Percentiles rank a stretch among this genome's conserved stretches.
phyloP scores from a whole-genome alignment of 1,140 invertebrate species.

The Neodiprion fabricii region DNA sequence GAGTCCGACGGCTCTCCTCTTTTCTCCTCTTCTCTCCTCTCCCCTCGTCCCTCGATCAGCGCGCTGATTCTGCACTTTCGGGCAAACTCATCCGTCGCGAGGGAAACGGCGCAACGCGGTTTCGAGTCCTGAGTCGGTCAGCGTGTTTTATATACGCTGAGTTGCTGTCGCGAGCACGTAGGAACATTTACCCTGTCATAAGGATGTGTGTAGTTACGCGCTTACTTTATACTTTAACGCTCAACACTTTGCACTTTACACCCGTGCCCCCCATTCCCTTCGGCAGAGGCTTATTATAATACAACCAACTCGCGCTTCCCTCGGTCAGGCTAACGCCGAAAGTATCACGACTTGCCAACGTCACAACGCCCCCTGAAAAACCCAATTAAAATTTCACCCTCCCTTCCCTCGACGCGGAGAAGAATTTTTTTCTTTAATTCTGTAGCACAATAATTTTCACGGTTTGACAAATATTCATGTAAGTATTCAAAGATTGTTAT shows the following conservation, averaged over 20 bases:
- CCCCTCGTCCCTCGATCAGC: neutral
- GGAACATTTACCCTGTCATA: conserved; percentile 50
- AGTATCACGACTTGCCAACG: neutral
- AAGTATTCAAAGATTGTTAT: no score
- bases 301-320: no score
- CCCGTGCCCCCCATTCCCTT: neutral
- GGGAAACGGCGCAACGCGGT: conserved; percentile 17
- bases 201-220: neutral
- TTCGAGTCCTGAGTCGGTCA: conserved; percentile 41
- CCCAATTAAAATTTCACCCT: neutral
- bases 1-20: neutral
- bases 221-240: neutral
- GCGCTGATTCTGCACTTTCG: conserved; percentile 50
- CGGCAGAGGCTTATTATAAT: neutral
- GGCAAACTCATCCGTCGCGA: conserved; percentile 51
- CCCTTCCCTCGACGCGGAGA: no score
- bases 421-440: no score
- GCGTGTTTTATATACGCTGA: conserved; percentile 62
- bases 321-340: neutral
- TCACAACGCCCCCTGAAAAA: neutral
- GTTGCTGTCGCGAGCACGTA: conserved; percentile 54
- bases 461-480: no score
- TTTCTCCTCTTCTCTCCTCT: no score
- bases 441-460: no score
- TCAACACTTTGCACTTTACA: neutral